Evolutionary conservation across 2,797 vertebrate species (phyloP).

Genomic region (Molossus alvarezi): DNA sequence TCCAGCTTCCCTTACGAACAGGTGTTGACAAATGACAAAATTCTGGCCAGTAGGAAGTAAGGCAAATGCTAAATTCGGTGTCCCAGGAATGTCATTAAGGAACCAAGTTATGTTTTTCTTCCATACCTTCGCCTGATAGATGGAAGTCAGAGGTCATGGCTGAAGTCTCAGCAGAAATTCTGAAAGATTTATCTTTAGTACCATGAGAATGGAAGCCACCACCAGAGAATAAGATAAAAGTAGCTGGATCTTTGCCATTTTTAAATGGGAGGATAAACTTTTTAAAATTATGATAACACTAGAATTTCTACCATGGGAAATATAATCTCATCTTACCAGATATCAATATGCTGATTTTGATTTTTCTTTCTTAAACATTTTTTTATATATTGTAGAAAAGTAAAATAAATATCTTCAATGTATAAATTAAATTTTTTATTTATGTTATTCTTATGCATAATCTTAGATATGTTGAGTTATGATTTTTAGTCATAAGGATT

Average conservation of each 20-base stretch:
- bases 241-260: neutral
- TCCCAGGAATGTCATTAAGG: neutral
- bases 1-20: neutral
- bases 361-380: neutral
- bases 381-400: neutral
- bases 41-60: neutral
- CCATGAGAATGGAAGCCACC: neutral
- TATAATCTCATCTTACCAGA: neutral
- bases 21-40: neutral
- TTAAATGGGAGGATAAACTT: neutral
- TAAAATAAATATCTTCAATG: neutral
- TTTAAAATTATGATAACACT: neutral
- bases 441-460: neutral
- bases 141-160: neutral
- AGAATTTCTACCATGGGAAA: neutral
- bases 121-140: neutral
- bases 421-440: neutral
- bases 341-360: constrained; percentile 10
- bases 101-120: neutral
- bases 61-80: neutral
- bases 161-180: neutral
- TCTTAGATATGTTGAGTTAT: neutral
- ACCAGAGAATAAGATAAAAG: neutral
- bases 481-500: neutral
- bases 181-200: neutral